Percentiles rank a stretch among this genome's conserved stretches.
Conservation (phyloP, 2,113 vertebrate species). For the Rutilus rutilus region DNA sequence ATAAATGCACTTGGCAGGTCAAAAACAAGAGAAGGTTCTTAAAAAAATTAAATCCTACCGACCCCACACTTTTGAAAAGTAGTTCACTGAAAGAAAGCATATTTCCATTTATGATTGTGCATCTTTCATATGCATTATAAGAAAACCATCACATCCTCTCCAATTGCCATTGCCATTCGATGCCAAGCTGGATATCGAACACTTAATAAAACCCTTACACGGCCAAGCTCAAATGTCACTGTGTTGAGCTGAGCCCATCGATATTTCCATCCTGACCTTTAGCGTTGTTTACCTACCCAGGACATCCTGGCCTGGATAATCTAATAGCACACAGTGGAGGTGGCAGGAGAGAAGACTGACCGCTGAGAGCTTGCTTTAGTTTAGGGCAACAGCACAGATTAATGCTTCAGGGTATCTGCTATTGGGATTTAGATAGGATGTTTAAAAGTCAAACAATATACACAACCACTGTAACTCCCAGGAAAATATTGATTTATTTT, state of each 20-base stretch:
- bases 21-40: too few species aligned
- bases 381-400: constrained; percentile 15
- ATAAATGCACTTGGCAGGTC: too few species aligned
- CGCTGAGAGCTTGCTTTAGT: constrained; percentile 22
- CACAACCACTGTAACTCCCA: background rate
- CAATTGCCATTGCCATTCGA: too few species aligned
- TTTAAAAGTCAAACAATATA: constrained; percentile 17
- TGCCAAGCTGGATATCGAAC: constrained; percentile 48
- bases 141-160: background rate
- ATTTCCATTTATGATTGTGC: background rate
- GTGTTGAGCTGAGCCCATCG: constrained; percentile 49
- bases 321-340: constrained; percentile 40
- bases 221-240: constrained; percentile 59
- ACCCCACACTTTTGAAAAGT: background rate
- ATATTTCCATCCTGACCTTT: constrained; percentile 62
- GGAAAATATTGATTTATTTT: background rate
- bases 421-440: background rate
- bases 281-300: constrained; percentile 53
- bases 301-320: constrained; percentile 52
- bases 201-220: constrained; percentile 49
- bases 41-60: background rate
- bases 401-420: constrained; percentile 4
- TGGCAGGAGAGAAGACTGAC: constrained; percentile 24
- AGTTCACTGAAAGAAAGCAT: background rate
- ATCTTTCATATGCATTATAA: constrained; percentile 10